Evolutionary conservation across 2,797 vertebrate genomes (phyloP), one percentile per base, ranked within the genome.

Genomic region (Pseudomugil tenellus): DNA sequence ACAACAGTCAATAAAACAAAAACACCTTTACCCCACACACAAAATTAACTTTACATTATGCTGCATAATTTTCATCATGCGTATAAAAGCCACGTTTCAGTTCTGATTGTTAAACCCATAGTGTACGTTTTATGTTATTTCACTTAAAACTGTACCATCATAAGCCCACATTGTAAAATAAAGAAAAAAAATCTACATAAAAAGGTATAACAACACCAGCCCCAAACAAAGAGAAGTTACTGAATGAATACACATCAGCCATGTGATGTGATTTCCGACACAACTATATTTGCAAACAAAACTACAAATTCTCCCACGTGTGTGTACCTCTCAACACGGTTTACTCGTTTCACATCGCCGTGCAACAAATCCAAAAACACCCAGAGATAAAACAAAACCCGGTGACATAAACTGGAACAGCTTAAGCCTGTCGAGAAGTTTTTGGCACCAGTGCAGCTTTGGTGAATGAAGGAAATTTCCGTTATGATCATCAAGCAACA

Each of bases 381-480:
- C 19, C 32, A 49, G 59, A 72, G 32, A 63, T 13, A 14, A 46
- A 72, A 31, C 62, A 66, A n/a, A 39, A 74, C n/a, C 35, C 57
- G 19, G 9, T 52, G 26, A 72, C 34, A 60, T 62, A 31, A 63
- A 46, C 31, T 23, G 1, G 66, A 46, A 28, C 43, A 72, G 32
- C 35, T 48, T 67, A 13, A 19, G 32, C 41, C 28, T 26, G 57
- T 63, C 29, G 37, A 2, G 3, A 39, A 28, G 51, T 74, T 67
- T 89, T 90, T 92, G 86, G 87, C 87, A 89, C 74, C 28, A 32
- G 34, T 72, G 62, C 48, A 65, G 72, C 84, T 87, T 84, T 91
- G 86, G 85, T 72, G 46, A 74, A 60, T 53, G 3, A 60, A 55
- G 19, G 13, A 1, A 56, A 53, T 19, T 3, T 39, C 8, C 55